Evolutionary conservation across 1,140 invertebrate genomes (phyloP), one percentile per base, ranked within the genome.

Genomic region (Asobara japonica): DNA sequence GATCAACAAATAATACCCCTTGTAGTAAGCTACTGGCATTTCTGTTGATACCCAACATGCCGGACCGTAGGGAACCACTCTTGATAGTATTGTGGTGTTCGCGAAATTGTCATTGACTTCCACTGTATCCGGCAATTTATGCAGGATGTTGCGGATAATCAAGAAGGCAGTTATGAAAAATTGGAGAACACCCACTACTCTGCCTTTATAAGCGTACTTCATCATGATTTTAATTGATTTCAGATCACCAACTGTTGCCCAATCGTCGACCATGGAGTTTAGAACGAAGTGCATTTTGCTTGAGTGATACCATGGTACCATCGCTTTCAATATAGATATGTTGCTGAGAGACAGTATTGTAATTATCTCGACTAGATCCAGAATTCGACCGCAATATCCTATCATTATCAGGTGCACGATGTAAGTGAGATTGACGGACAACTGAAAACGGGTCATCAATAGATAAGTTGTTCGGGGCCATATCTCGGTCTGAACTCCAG

Each of bases 51-150:
- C 27, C 64, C 65, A 72, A 18, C 70, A 72, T 10, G 27, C 8
- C 7, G 70, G 65, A 3, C 70, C 64, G 22, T 65, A 65, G 27
- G 70, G 64, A 16, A 66, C 25, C 5, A 62, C 31, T 31, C 25
- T 30, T 2, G n/a, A 31, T 31, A 62, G n/a, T 0, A 29, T 31
- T 0, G 11, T 62, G 11, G 31, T 3, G 10, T 56, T 62, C 6
- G 0, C 29, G 3, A 29, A 31, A 16, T 13, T 0, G 11, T 16
- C 16, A n/a, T 25, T 25, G 0, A 27, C 8, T 61, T 61, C 60
- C 5, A 62, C 10, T 30, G 25, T 31, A n/a, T 10, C n/a, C 5
- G 60, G 60, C 16, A 16, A 30, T 62, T 62, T 62, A 1, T 16
- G n/a, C 1, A 62, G 2, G 16, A 62, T 62, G 16, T 16, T 18